Conservation (phyloP, 2,113 vertebrate species). For the Geococcyx californianus region DNA sequence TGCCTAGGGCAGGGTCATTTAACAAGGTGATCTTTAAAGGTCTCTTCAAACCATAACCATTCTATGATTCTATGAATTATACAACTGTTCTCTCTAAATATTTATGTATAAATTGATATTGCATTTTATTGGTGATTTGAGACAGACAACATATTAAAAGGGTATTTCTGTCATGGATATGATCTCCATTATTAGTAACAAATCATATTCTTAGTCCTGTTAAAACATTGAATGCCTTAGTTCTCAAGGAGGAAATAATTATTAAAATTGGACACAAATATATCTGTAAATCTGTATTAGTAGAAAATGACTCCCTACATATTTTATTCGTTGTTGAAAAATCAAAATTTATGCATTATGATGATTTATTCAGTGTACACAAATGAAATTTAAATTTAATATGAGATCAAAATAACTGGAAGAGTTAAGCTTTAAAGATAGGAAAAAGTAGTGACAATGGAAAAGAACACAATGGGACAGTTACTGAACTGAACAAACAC, state of each 20-base stretch:
- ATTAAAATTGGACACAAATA: not conserved
- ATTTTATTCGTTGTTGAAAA: not conserved
- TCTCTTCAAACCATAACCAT: not conserved
- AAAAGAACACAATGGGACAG: not conserved
- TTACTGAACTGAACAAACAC: not conserved
- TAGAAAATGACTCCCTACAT: not conserved
- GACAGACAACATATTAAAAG: not conserved
- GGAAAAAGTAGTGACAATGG: not conserved
- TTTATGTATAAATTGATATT: not conserved
- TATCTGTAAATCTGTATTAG: not conserved
- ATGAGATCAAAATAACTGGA: not conserved
- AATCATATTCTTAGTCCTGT: not conserved
- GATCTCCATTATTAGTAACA: not conserved
- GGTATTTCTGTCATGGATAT: not conserved
- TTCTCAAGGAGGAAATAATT: not conserved
- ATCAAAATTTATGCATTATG: not conserved
- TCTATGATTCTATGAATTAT: not conserved
- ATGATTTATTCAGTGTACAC: not conserved
- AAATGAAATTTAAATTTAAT: not conserved
- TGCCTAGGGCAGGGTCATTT: accelerated
- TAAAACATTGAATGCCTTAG: not conserved
- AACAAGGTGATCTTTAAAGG: not conserved
- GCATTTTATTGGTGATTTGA: not conserved
- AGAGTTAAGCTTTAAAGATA: not conserved
- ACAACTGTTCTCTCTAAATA: not conserved